Evolutionary conservation across 2,797 vertebrate genomes (phyloP).

Genomic region (Labeo calbasu): DNA sequence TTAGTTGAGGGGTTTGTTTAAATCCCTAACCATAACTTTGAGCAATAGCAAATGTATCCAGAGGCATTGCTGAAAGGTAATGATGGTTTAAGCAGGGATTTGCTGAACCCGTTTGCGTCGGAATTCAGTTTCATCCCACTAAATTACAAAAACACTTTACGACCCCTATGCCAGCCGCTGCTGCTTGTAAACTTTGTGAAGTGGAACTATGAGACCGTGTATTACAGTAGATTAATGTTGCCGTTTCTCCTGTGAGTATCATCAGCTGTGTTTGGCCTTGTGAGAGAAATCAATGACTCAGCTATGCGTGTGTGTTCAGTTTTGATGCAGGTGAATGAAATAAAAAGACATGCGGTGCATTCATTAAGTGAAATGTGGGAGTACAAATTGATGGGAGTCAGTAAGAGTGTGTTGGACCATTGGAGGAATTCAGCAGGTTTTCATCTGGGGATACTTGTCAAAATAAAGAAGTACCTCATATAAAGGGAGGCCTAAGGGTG

Average conservation of each 20-base stretch:
- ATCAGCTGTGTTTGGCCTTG: conserved; percentile 66
- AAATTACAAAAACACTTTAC: conserved; percentile 34
- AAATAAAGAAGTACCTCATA: neutral
- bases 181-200: conserved; percentile 43
- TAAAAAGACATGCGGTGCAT: conserved; percentile 46
- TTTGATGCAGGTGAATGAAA: conserved; percentile 62
- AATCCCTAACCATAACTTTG: neutral
- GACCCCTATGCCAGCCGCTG: neutral
- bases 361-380: neutral
- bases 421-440: neutral
- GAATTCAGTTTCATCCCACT: neutral
- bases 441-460: neutral
- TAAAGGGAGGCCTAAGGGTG: neutral
- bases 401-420: neutral
- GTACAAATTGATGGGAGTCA: neutral
- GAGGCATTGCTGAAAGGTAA: neutral
- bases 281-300: conserved; percentile 68
- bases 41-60: neutral
- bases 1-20: neutral
- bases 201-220: conserved; percentile 51
- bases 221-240: conserved; percentile 65
- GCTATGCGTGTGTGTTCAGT: conserved; percentile 61
- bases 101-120: neutral
- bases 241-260: conserved; percentile 56
- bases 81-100: neutral